phyloP scores from a whole-genome alignment of 2,797 vertebrate species.

The Rhabdomys pumilio region DNA sequence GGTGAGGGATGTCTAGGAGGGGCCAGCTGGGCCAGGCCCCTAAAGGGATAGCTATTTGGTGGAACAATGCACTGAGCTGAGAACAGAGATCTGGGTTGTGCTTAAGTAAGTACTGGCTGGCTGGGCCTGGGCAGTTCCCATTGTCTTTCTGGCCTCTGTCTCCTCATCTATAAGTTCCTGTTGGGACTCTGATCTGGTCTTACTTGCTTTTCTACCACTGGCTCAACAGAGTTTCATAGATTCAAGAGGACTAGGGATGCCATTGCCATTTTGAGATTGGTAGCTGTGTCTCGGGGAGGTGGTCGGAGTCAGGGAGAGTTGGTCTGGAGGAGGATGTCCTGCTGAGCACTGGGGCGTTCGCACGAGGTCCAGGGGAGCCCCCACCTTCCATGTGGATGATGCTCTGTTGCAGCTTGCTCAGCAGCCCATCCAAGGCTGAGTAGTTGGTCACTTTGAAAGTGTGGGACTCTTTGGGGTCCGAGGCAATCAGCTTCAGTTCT shows the following conservation, averaged over 20 bases:
- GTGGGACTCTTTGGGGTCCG: slow-evolving; percentile 84
- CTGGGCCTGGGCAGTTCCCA: background rate
- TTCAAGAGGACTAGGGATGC: background rate
- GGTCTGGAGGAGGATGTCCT: background rate
- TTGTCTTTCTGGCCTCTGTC: background rate
- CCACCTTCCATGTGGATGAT: slow-evolving; percentile 91
- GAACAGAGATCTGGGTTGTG: background rate
- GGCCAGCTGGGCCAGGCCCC: background rate
- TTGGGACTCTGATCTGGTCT: background rate
- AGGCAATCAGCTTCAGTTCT: slow-evolving; percentile 89
- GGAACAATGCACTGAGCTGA: background rate
- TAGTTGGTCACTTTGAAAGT: slow-evolving; percentile 91
- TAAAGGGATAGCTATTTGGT: background rate
- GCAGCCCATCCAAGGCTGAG: slow-evolving; percentile 86
- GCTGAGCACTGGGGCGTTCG: background rate
- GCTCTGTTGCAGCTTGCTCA: slow-evolving; percentile 87
- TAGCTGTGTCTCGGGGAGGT: background rate
- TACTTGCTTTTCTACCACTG: background rate
- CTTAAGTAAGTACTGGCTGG: background rate
- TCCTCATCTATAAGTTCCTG: slow-evolving; percentile 23
- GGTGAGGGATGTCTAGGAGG: background rate
- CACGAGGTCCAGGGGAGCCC: background rate
- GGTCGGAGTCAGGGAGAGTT: background rate
- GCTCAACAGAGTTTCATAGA: background rate
- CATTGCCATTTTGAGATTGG: background rate